Evolutionary conservation across 2,113 vertebrate species (phyloP), one percentile per base, ranked within the genome.

Genomic region (Noctilio leporinus): DNA sequence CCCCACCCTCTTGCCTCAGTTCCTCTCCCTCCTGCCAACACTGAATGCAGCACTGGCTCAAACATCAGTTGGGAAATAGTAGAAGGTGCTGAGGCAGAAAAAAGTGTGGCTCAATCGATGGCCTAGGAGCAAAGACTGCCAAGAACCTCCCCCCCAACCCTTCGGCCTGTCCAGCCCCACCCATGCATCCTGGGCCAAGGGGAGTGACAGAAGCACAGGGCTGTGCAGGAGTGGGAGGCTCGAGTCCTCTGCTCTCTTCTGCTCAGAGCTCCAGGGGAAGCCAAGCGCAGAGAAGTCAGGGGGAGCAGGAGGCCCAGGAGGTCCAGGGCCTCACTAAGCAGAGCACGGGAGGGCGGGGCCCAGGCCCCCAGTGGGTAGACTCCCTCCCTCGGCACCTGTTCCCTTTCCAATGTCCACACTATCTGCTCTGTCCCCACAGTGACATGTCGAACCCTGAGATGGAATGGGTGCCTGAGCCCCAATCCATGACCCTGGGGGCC

Each of bases 401-500:
- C 69, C 83, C 30, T 82, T 53, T 84, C 45, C 83, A 45, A 55
- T 16, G 80, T 57, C 89, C 70, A 95, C 80, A 24, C 78, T 92
- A 10, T 76, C 76, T 93, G 28, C 67, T 96, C 86, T 95, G 55
- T 92, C 72, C 86, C 49, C 59, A n/a, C 85, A 94, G 96, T 22
- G 40, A 65, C 96, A 98, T 98, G 97, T 96, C 99, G 0, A 98
- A 98, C 97, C 98, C 98, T 89, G 98, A 97, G 85, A 97, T 96
- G 92, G 88, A 24, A 80, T 97, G 97, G 97, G 96, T 96, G 51
- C 97, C 97, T 96, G 69, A 98, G 98, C 98, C 98, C 98, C 97
- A 98, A 98, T 94, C 99, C 99, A 97, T 98, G 98, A 99, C 99
- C 3, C 98, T 99, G 2, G 99, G 99, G 72, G 99, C 99, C 30